phyloP scores from a whole-genome alignment of 1,140 invertebrate genomes.

The Meteorus sp. region DNA sequence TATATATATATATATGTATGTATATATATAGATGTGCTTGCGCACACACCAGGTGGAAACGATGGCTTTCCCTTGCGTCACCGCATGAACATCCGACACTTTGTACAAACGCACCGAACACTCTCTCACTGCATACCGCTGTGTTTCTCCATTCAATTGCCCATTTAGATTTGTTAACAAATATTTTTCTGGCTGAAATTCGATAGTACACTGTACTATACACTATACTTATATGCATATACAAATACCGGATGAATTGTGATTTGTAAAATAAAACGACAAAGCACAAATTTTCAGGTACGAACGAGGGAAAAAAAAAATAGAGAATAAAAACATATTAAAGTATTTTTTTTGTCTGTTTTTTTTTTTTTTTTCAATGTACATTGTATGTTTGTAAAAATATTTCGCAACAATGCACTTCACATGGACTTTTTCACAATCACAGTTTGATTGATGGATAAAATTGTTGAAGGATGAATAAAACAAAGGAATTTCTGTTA shows the following conservation, averaged over 20 bases:
- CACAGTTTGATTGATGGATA: no score
- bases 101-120: conserved; percentile 20
- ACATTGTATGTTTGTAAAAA: no score
- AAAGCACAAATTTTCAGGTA: no score
- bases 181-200: conserved; percentile 25
- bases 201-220: conserved; percentile 11
- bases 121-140: conserved; percentile 1
- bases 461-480: no score
- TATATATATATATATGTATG: not conserved
- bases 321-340: no score
- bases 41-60: conserved; percentile 17
- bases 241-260: not conserved
- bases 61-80: conserved; percentile 6
- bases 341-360: no score
- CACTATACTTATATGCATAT: not conserved
- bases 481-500: no score
- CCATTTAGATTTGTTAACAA: conserved; percentile 25
- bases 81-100: conserved; percentile 27
- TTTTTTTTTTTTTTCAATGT: no score
- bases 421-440: no score
- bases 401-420: no score
- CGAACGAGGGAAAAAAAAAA: no score
- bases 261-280: no score
- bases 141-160: conserved; percentile 23
- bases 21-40: not conserved